Base-by-base conservation (phyloP, 2,888 invertebrate species). In the Hirtodrosophila histrioides region DNA sequence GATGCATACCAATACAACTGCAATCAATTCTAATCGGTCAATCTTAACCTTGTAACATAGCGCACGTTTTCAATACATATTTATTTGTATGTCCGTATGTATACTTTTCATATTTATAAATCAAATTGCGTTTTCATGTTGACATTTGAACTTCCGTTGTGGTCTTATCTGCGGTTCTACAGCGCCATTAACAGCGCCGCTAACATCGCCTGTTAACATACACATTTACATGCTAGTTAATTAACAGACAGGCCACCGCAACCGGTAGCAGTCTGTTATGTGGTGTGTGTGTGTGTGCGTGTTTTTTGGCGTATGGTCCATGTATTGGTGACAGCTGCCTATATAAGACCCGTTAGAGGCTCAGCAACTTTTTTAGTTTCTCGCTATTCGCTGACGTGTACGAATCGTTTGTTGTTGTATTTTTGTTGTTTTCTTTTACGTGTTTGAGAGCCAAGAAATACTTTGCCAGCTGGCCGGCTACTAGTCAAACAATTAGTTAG, bases 331-430 rank as follows among this genome's bases (percentile, higher is more conserved):
- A n/a, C 8, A 31, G 12, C 4, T 27, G 27, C 4, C 55, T 79
- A 87, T 87, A 88, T 75, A 84, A 87, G 45, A 57, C 31, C 40
- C 45, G 40, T 23, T 3, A 54, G 46, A 24, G 37, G 35, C 33
- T 0, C 9, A 29, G 46, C 5, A 61, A 48, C 51, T 54, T 85
- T 84, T 84, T 88, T 71, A 85, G 86, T 84, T 67, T 48, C 46
- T 43, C 65, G 58, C 17, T 33, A 46, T 61, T 48, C 69, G 56
- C 63, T 57, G 73, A 60, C 63, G 88, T 69, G 79, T 69, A 9
- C 62, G 54, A 33, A 41, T 56, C 58, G 69, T 55, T 51, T 48
- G n/a, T 17, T 45, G 43, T 44, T 37, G 17, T 17, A 12, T n/a
- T 45, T 55, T 24, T 6, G 39, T 43, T 46, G 11, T 23, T 31